A percentile compares a stretch with the other conserved stretches of the same genome.
These are phyloP conservation scores for Micropoecilia bifurca DNA, from an alignment of 2,797 vertebrate genomes.

Conservation along the genomic window DNA sequence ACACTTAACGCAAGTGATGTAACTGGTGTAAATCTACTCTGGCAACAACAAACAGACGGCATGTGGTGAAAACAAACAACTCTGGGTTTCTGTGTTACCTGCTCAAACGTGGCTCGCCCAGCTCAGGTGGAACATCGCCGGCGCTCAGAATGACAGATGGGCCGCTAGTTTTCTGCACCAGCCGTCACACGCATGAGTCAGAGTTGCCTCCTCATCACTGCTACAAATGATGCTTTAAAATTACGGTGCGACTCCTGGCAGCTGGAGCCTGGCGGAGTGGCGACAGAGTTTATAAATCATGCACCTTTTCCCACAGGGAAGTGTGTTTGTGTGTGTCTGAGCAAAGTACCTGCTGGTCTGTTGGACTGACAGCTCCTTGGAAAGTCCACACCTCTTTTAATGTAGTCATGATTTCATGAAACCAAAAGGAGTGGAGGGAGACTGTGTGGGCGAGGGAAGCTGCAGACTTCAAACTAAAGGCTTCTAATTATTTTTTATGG, in stretches of 20 bases:
- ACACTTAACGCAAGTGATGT: conserved; percentile 17
- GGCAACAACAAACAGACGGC: conserved; percentile 42
- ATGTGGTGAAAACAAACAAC: conserved; percentile 44
- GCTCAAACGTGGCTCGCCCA: conserved; percentile 23
- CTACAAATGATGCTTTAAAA: conserved; percentile 56
- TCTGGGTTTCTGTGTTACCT: conserved; percentile 24
- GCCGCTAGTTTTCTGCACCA: conserved; percentile 36
- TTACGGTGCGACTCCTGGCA: conserved; percentile 49
- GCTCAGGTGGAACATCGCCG: conserved; percentile 36
- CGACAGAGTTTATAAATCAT: conserved; percentile 55
- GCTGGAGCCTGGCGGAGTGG: conserved; percentile 49
- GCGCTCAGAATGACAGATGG: conserved; percentile 38
- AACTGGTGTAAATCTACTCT: conserved; percentile 39
- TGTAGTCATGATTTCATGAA: conserved; percentile 47
- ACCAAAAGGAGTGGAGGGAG: conserved; percentile 20
- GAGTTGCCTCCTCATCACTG: conserved; percentile 55
- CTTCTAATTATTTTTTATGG: neutral
- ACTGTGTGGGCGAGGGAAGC: neutral
- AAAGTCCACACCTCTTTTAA: conserved; percentile 41
- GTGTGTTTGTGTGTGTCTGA: conserved; percentile 39
- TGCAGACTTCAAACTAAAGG: conserved; percentile 27
- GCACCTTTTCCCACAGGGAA: conserved; percentile 52
- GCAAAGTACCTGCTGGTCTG: conserved; percentile 51
- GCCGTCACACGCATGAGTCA: conserved; percentile 65
- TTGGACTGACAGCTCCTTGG: conserved; percentile 58